Percentiles rank a stretch among this genome's conserved stretches.
Evolutionary conservation across 2,888 invertebrate species (phyloP).

Genomic region (Chymomyza amoena): DNA sequence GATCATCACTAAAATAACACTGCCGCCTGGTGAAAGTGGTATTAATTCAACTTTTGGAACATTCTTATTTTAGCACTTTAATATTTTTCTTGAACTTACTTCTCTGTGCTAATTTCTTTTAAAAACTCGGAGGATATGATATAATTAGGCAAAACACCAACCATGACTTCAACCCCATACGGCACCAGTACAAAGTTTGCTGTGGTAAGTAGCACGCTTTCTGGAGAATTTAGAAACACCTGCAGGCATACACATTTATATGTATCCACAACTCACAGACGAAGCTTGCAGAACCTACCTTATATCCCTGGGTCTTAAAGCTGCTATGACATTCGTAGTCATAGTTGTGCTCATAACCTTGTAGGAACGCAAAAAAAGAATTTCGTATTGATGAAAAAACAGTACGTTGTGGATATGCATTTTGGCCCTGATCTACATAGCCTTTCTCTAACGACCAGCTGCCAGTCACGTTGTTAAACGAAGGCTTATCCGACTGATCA

Average conservation of each 20-base stretch:
- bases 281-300: conserved; percentile 72
- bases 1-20: conserved; percentile 84
- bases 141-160: conserved; percentile 86
- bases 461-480: conserved; percentile 59
- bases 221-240: conserved; percentile 76
- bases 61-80: neutral
- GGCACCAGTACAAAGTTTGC: conserved; percentile 76
- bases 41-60: neutral
- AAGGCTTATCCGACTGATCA: conserved; percentile 41
- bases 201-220: conserved; percentile 75
- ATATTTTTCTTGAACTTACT: conserved; percentile 49
- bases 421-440: conserved; percentile 80
- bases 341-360: conserved; percentile 82
- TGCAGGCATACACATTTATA: conserved; percentile 26
- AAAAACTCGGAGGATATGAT: conserved; percentile 85
- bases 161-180: conserved; percentile 81
- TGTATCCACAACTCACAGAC: no score
- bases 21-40: conserved; percentile 79
- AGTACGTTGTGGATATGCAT: conserved; percentile 85
- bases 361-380: conserved; percentile 83
- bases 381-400: conserved; percentile 83
- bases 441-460: conserved; percentile 84
- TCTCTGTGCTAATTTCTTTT: conserved; percentile 80
- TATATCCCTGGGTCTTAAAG: conserved; percentile 85
- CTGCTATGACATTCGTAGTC: conserved; percentile 85